A percentile compares a stretch with the other conserved stretches of the same genome.
These are phyloP conservation scores for Esox lucius DNA, from an alignment of 2,797 vertebrate genomes.

Conservation along the genomic window DNA sequence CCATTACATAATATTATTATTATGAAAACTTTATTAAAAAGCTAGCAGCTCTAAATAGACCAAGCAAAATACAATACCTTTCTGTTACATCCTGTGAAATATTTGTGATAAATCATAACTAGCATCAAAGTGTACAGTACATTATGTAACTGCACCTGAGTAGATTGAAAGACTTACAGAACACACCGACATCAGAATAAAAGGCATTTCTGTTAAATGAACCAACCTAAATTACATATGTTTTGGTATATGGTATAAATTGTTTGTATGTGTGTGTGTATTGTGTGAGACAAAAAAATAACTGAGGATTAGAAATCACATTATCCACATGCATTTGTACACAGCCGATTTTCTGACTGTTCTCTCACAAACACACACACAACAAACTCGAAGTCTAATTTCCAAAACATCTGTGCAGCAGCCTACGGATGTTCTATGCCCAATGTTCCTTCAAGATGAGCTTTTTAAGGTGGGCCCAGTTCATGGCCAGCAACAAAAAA, in stretches of 20 bases:
- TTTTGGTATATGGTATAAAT: background rate
- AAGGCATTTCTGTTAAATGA: background rate
- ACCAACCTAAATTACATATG: background rate
- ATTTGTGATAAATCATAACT: background rate
- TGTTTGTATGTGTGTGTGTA: background rate
- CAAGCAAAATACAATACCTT: background rate
- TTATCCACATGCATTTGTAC: background rate
- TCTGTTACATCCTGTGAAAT: background rate
- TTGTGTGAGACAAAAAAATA: background rate
- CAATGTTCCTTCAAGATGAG: conserved; percentile 52
- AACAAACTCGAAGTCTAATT: background rate
- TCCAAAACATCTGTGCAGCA: background rate
- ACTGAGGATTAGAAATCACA: too few species aligned
- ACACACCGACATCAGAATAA: background rate
- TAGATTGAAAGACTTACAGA: background rate
- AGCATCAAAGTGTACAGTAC: background rate
- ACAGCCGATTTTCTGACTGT: background rate
- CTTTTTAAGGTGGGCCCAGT: conserved; percentile 63
- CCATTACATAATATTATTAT: too few species aligned
- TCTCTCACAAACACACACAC: background rate
- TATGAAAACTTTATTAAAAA: background rate
- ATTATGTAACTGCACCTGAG: background rate
- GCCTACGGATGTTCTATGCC: background rate
- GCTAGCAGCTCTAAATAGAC: background rate
- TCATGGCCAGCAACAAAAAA: conserved; percentile 61